Evolutionary conservation across 53 echinoderm and acorn worm genomes (phyloP), one percentile per base, ranked within the genome.

Genomic region (Crossaster papposus): DNA sequence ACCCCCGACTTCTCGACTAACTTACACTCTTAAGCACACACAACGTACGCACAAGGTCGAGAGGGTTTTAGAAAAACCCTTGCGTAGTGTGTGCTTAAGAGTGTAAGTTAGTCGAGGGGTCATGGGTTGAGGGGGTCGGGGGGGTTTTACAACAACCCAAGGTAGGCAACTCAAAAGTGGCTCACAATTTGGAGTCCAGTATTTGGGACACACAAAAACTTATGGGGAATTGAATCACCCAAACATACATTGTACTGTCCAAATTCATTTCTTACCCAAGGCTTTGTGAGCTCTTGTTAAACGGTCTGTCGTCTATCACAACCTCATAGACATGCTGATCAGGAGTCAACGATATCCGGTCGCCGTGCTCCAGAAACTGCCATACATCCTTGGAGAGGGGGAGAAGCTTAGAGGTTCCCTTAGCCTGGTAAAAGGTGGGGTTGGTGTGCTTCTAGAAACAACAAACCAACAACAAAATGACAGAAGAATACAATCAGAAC

Each of bases 321-420:
- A 97, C 94, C 89, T 97, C 95, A 93, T 94, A 97, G 90, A 97
- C 91, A 85, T 97, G 98, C 78, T 97, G 92, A 78, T 97, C 94
- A 31, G 98, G 98, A 15, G 95, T 96, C 53, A 97, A 77, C 30
- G 94, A 83, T 65, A 97, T 84, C 31, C 90, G 79, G 86, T 97
- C 95, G 18, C 98, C 98, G 82, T 92, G 84, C 79, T 92, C 80
- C 24, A 97, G 89, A 37, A 85, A 53, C 64, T 94, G 91, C 98
- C 95, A 97, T 58, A 83, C 87, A 64, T 96, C 96, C 72, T 94
- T 97, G 14, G 82, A 83, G 31, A 97, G 85, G 9, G 97, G 94
- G 28, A 74, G 53, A 31, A 97, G 81, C 76, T 94, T 96, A 30
- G 83, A 33, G 14, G 91, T 89, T 53, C 90, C 94, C 37, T 89